Base-by-base conservation (phyloP, 2,113 vertebrate species). In the Promerops cafer region DNA sequence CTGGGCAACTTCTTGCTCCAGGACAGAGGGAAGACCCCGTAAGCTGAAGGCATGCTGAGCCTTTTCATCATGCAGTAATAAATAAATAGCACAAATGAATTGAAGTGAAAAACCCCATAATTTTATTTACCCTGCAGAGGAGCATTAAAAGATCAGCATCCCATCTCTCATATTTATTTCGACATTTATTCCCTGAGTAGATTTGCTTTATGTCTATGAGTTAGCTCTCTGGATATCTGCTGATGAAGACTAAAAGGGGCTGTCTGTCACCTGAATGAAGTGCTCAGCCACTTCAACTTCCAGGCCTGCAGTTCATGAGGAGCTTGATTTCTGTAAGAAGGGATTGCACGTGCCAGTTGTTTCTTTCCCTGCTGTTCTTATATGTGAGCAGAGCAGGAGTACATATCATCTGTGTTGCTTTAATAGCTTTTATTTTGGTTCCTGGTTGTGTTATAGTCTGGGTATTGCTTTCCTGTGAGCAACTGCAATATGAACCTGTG, bases 171-270 rank as follows among this genome's bases (percentile, higher is more conserved):
- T 60, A 81, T 71, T 95, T 95, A 93, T 72, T 95, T 86, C 87
- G 93, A 93, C 74, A 20, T 96, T 95, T 95, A 95, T 93, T 91
- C 70, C 66, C 74, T 89, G 84, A 82, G 70, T 78, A 74, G 80
- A 94, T 95, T 97, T 94, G 69, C 82, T 85, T 94, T 92, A 94
- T 75, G 57, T 84, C n/a, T 72, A 0, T 28, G 65, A 76, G 61
- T 82, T 95, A 87, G 75, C 53, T 83, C 37, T 72, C 65, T 71
- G 57, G 26, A 37, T 96, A 35, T 93, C 31, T 95, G 57, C 75
- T 91, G 83, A 69, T 96, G 52, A 83, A 82, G 86, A 83, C 65
- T 78, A 56, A 86, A 70, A 89, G 56, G 40, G 33, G 30, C 71
- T 94, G 54, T 64, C 64, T 47, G 11, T 82, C 77, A 87, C 81